Evolutionary conservation across 2,797 vertebrate genomes (phyloP).

Genomic region (Syncerus caffer): DNA sequence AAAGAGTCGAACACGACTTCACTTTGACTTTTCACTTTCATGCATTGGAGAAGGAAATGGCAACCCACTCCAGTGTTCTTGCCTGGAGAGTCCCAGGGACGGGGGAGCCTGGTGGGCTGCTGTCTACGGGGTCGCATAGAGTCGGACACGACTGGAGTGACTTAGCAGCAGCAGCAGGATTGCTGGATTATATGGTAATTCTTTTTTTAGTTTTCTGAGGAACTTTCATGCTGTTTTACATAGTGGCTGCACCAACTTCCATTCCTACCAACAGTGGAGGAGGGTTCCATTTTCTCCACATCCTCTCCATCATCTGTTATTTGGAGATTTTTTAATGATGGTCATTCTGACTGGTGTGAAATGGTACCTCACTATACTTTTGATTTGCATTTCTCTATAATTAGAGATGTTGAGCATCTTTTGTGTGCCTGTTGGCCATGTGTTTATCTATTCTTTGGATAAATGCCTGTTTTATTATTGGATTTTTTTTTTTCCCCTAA

Average conservation of each 20-base stretch:
- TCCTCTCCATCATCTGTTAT: not conserved
- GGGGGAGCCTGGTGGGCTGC: too few species aligned
- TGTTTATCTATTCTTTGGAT: not conserved
- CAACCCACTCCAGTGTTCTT: too few species aligned
- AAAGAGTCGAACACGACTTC: too few species aligned
- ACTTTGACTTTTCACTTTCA: too few species aligned
- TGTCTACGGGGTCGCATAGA: too few species aligned
- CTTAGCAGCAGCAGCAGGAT: not conserved
- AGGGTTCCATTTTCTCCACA: not conserved
- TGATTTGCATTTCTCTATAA: not conserved
- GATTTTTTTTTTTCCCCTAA: fast-evolving
- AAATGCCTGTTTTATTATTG: not conserved
- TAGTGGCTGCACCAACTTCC: not conserved
- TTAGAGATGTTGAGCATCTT: not conserved
- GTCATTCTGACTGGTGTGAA: not conserved
- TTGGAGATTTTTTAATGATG: not conserved
- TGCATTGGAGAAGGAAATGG: too few species aligned
- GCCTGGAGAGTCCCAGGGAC: too few species aligned
- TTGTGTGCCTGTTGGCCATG: not conserved
- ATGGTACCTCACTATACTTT: not conserved
- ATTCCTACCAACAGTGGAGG: not conserved
- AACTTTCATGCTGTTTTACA: not conserved
- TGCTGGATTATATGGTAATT: not conserved
- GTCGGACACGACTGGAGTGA: too few species aligned
- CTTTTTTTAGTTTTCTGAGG: not conserved